A percentile compares a stretch with the other conserved stretches of the same genome.
phyloP scores from a whole-genome alignment of 2,888 invertebrate species.

The Synanthedon vespiformis region DNA sequence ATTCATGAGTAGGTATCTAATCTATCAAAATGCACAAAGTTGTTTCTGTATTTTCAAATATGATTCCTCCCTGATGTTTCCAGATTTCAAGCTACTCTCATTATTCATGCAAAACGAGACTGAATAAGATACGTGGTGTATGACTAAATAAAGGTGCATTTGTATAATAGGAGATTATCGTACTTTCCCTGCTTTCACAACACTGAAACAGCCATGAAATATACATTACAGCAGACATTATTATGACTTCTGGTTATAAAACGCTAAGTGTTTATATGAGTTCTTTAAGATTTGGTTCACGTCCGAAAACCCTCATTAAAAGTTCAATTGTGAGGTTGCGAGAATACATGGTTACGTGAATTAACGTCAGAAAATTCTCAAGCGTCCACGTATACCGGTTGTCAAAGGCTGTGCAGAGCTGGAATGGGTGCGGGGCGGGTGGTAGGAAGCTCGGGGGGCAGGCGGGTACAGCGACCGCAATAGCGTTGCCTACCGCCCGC shows the following conservation, averaged over 20 bases:
- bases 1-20: too few species aligned
- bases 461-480: slow-evolving; percentile 65
- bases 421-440: slow-evolving; percentile 15
- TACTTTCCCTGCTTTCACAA: not conserved
- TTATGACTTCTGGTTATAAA: not conserved
- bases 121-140: not conserved
- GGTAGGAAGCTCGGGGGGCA: slow-evolving; percentile 15
- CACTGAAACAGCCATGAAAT: not conserved
- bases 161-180: not conserved
- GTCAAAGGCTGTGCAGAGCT: slow-evolving; percentile 43
- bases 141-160: slow-evolving; percentile 1
- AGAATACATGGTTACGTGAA: slow-evolving; percentile 53
- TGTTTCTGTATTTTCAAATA: too few species aligned
- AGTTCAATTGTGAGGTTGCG: slow-evolving; percentile 38
- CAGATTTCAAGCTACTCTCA: too few species aligned
- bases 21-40: too few species aligned
- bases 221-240: not conserved
- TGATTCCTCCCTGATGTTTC: too few species aligned
- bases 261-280: not conserved
- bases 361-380: slow-evolving; percentile 63
- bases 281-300: slow-evolving; percentile 20
- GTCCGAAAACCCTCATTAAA: slow-evolving; percentile 32
- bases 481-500: slow-evolving; percentile 20
- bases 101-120: not conserved
- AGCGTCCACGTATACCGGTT: slow-evolving; percentile 50